Percentiles rank a stretch among this genome's conserved stretches.
phyloP scores from a whole-genome alignment of 1,140 invertebrate genomes.

The Tribolium madens region DNA sequence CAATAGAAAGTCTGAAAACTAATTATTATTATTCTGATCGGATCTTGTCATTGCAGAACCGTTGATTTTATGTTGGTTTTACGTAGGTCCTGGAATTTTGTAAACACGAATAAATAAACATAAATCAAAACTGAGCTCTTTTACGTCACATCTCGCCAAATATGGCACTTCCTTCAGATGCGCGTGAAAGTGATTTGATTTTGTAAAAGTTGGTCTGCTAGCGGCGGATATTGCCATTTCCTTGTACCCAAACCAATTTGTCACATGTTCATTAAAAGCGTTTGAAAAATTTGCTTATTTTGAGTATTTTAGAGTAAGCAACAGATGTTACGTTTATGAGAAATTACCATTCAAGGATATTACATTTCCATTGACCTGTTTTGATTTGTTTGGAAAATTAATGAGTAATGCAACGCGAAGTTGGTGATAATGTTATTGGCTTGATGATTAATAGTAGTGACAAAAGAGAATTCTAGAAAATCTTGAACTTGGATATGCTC shows the following conservation, averaged over 20 bases:
- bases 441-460: background rate
- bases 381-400: constrained; percentile 31
- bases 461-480: background rate
- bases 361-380: constrained; percentile 23
- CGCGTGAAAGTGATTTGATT: constrained; percentile 35
- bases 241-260: background rate
- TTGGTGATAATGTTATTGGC: background rate
- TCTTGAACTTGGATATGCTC: background rate
- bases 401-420: background rate
- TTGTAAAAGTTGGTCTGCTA: constrained; percentile 18
- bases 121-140: constrained; percentile 18
- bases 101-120: background rate
- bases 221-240: constrained; percentile 20
- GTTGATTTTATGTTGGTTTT: too few relatives aligned
- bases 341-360: constrained; percentile 17
- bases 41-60: too few relatives aligned
- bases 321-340: constrained; percentile 22
- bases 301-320: background rate
- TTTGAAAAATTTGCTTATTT: background rate
- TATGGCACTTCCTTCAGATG: constrained; percentile 31
- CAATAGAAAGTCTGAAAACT: too few relatives aligned
- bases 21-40: too few relatives aligned
- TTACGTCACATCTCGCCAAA: constrained; percentile 24
- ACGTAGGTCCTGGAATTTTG: background rate
- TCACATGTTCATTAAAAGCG: background rate